Percentiles rank a stretch among this genome's conserved stretches.
These are phyloP conservation scores for Babyrousa celebensis DNA, from an alignment of 2,797 vertebrate species.

Conservation along the genomic window DNA sequence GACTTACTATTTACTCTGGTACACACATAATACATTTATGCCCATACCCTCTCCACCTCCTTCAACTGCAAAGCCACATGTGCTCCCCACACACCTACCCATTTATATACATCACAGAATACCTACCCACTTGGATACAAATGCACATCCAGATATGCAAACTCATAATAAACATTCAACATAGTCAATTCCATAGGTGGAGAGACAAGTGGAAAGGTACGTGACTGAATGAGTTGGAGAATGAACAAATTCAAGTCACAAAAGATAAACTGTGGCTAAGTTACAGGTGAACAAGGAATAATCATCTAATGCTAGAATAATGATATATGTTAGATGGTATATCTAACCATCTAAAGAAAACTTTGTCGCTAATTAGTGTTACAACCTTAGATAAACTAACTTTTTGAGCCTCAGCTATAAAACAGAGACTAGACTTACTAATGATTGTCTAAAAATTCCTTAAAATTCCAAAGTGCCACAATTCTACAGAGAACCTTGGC, in stretches of 20 bases:
- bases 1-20: not conserved
- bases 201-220: not conserved
- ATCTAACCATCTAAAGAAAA: not conserved
- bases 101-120: not conserved
- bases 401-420: not conserved
- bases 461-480: not conserved
- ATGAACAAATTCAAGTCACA: not conserved
- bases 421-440: constrained; percentile 13
- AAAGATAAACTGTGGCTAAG: not conserved
- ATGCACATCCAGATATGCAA: not conserved
- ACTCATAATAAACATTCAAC: not conserved
- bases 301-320: not conserved
- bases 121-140: not conserved
- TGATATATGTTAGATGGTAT: not conserved
- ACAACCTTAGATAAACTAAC: not conserved
- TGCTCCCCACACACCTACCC: not conserved
- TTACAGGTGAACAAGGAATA: not conserved
- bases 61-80: not conserved
- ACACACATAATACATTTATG: not conserved
- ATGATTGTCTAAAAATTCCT: constrained; percentile 12
- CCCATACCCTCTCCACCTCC: not conserved
- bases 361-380: not conserved
- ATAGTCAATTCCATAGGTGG: not conserved
- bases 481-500: not conserved
- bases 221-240: not conserved